These are phyloP conservation scores for Tholera decimalis DNA, from an alignment of 2,888 invertebrate genomes.

Conservation along the genomic window DNA sequence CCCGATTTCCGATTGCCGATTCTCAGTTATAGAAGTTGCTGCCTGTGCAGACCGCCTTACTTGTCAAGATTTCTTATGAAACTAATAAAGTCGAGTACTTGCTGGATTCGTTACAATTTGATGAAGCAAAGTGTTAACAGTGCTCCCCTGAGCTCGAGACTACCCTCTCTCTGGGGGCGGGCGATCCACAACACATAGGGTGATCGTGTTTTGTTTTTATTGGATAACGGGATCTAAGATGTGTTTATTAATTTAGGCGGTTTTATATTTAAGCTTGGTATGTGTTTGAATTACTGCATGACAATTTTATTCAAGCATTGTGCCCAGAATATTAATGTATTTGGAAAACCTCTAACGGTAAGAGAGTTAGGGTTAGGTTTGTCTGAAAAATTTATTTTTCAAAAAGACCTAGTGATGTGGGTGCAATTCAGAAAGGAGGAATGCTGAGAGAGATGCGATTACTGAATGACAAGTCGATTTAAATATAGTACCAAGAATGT, in stretches of 20 bases:
- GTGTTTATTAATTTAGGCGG: constrained; percentile 51
- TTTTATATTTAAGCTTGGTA: constrained; percentile 5
- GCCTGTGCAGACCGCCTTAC: background rate
- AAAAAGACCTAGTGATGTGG: no score
- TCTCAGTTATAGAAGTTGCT: background rate
- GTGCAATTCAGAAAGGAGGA: no score
- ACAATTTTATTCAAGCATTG: no score
- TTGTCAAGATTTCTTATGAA: constrained; percentile 29
- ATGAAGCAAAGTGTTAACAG: constrained; percentile 30
- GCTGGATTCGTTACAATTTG: constrained; percentile 38
- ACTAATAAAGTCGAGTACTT: constrained; percentile 31
- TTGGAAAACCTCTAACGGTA: no score
- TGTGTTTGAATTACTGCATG: no score
- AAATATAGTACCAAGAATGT: no score
- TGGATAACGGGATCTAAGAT: constrained; percentile 33
- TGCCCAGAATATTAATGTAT: no score
- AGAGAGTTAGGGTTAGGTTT: no score
- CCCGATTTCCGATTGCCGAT: background rate
- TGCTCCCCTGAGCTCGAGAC: constrained; percentile 16
- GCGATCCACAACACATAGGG: constrained; percentile 56
- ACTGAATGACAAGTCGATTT: no score
- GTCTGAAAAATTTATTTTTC: no score
- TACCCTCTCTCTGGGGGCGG: constrained; percentile 50
- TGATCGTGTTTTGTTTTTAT: constrained; percentile 39
- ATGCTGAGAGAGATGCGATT: no score